Evolutionary conservation across 2,888 invertebrate species (phyloP), one percentile per base, ranked within the genome.

Genomic region (Tuberolachnus salignus): DNA sequence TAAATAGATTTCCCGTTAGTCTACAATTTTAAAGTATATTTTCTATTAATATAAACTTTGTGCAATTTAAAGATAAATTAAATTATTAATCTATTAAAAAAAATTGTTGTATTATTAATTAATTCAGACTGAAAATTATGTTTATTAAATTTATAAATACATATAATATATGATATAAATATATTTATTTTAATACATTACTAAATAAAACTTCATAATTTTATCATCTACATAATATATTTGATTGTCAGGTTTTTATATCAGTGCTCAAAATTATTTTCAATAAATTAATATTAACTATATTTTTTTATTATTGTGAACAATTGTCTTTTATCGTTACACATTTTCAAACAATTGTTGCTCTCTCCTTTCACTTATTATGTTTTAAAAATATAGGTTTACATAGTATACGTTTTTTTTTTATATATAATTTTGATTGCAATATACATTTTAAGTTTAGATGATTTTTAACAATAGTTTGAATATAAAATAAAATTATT

Each of bases 121-220:
- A 3, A 61, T 61, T 61, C 26, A 61, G 72, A 72, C 72, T 72
- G 72, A 72, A 72, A 72, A 61, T 72, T 6, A 16, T 61, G 16
- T 61, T 61, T 19, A 42, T 49, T n/a, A n/a, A 34, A 34, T 34
- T 34, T 34, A 34, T 34, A 34, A 34, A 34, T 6, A 34, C 34
- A 26, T 72, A 6, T 61, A 72, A 26, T 72, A 6, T 61, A 72
- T 44, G 19, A 42, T 72, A 57, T 46, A 23, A 71, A 19, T 19
- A 14, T 72, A 46, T 19, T 66, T 26, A 34, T 26, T 21, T 46
- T 16, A 61, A 72, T 34, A 73, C 51, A 3, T 42, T 72, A n/a
- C 34, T 59, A 26, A 49, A 49, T n/a, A 14, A 23, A 51, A n/a
- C 26, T 34, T n/a, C n/a, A 26, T 26, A 26, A 23, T 19, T 46